A percentile compares a stretch with the other conserved stretches of the same genome.
These are phyloP conservation scores for Agonum fuliginosum DNA, from an alignment of 2,888 invertebrate species.

Conservation along the genomic window DNA sequence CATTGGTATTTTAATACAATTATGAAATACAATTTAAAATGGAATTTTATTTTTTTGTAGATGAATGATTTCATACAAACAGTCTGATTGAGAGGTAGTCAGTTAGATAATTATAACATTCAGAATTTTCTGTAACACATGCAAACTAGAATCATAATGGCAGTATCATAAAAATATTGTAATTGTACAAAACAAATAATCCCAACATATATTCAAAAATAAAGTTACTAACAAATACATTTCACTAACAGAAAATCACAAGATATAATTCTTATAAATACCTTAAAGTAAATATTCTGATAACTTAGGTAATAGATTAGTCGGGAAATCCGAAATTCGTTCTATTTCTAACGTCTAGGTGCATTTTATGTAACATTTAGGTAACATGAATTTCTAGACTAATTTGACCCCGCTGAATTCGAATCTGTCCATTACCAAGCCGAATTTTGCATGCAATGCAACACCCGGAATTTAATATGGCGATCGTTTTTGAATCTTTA, in stretches of 20 bases:
- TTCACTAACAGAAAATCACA: constrained; percentile 8
- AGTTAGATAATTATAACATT: constrained; percentile 50
- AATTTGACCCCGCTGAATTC: too few species aligned
- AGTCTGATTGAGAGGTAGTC: constrained; percentile 58
- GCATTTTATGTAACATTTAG: too few species aligned
- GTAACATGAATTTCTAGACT: too few species aligned
- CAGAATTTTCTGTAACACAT: constrained; percentile 32
- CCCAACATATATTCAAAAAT: constrained; percentile 21
- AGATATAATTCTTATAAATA: background rate
- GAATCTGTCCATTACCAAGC: too few species aligned
- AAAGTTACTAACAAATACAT: background rate
- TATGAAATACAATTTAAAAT: constrained; percentile 35
- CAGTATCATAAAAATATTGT: constrained; percentile 45
- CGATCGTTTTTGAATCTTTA: too few species aligned
- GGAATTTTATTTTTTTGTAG: constrained; percentile 50
- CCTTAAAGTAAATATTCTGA: background rate
- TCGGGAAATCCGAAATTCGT: too few species aligned
- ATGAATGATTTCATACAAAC: constrained; percentile 39
- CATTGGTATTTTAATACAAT: background rate
- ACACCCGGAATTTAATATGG: too few species aligned
- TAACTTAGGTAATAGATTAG: background rate
- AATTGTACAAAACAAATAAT: constrained; percentile 25
- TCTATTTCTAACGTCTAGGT: too few species aligned
- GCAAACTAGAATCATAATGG: constrained; percentile 33
- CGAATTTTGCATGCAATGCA: too few species aligned